Evolutionary conservation across 2,888 invertebrate genomes (phyloP).

Genomic region (Athalia rosae): DNA sequence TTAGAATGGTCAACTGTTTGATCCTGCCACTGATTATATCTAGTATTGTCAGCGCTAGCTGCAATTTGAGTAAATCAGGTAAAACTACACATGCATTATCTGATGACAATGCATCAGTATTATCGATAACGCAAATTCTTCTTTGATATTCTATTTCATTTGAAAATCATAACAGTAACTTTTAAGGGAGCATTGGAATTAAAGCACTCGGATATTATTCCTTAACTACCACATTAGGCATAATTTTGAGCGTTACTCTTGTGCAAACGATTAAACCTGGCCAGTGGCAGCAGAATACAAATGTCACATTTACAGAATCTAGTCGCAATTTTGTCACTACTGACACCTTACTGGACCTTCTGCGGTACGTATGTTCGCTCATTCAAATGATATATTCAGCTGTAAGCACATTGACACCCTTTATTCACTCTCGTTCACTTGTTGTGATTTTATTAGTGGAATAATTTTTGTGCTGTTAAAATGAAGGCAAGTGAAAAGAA

Average conservation of each 20-base stretch:
- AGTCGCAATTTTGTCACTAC: slow-evolving; percentile 83
- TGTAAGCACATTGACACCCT: background rate
- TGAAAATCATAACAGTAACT: background rate
- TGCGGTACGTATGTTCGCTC: slow-evolving; percentile 77
- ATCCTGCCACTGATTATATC: slow-evolving; percentile 94
- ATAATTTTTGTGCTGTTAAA: too few relatives aligned
- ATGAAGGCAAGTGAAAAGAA: too few relatives aligned
- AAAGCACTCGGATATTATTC: slow-evolving; percentile 83
- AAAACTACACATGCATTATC: slow-evolving; percentile 27
- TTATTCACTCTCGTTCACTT: background rate
- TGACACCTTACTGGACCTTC: slow-evolving; percentile 93
- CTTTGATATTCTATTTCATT: background rate
- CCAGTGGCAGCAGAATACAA: slow-evolving; percentile 56
- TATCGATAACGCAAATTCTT: background rate
- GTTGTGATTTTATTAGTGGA: too few relatives aligned
- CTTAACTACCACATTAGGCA: slow-evolving; percentile 93
- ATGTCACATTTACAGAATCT: slow-evolving; percentile 39
- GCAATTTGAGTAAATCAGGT: slow-evolving; percentile 66
- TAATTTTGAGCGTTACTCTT: slow-evolving; percentile 90
- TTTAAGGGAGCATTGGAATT: slow-evolving; percentile 64
- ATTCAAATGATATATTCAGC: background rate
- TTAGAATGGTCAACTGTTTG: slow-evolving; percentile 94
- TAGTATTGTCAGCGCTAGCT: slow-evolving; percentile 85
- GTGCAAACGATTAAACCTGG: slow-evolving; percentile 93
- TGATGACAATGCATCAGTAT: background rate